Percentiles rank a stretch among this genome's conserved stretches.
phyloP scores from a whole-genome alignment of 2,113 vertebrate genomes.

The Equus quagga region DNA sequence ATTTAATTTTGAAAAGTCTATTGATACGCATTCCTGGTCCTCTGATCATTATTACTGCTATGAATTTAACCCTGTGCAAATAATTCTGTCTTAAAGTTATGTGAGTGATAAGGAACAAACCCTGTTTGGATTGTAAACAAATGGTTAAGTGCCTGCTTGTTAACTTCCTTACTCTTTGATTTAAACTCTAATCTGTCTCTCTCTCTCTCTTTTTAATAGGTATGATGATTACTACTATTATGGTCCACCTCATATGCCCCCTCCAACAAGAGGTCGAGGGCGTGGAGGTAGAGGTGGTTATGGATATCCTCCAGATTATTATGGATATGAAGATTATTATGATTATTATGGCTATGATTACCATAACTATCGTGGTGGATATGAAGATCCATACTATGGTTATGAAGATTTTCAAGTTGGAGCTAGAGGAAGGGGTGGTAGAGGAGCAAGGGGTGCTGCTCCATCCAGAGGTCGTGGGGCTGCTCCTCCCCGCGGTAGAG shows the following conservation, averaged over 20 bases:
- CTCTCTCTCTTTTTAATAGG: conserved; percentile 86
- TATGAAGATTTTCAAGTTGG: conserved; percentile 98
- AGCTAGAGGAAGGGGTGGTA: conserved; percentile 94
- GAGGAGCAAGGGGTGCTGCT: conserved; percentile 94
- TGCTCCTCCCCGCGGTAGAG: conserved; percentile 94
- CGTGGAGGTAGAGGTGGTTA: conserved; percentile 95
- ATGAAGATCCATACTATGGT: conserved; percentile 99
- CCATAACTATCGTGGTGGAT: conserved; percentile 99
- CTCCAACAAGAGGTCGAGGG: conserved; percentile 94
- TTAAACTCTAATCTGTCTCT: conserved; percentile 69
- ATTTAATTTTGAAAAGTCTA: background rate
- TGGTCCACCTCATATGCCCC: conserved; percentile 95
- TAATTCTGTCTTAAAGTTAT: conserved; percentile 3
- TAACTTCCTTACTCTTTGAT: background rate
- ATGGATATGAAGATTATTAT: conserved; percentile 98
- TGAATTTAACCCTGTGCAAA: background rate
- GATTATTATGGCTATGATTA: conserved; percentile 99
- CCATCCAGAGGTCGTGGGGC: conserved; percentile 94
- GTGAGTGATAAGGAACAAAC: background rate
- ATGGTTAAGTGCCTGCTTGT: background rate
- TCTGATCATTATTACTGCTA: background rate
- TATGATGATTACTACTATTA: conserved; percentile 99
- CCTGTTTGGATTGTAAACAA: background rate
- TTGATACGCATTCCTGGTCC: background rate
- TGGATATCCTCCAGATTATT: conserved; percentile 97